Conservation (phyloP, 1,140 invertebrate species). For the Drosophila obscura region DNA sequence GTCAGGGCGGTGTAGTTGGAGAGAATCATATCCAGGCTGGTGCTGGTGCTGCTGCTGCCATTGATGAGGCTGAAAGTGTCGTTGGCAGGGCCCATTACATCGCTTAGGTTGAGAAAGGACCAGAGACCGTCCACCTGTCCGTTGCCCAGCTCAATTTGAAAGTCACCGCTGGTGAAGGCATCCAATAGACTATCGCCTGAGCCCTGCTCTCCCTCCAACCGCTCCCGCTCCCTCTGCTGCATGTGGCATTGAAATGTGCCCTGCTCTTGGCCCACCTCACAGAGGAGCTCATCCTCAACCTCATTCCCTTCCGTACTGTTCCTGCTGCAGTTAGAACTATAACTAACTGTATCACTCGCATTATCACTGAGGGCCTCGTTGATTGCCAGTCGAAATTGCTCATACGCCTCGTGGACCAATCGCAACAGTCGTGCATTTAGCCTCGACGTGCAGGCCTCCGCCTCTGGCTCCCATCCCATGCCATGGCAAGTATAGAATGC, state of each 20-base stretch:
- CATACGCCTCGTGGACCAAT: slow-evolving; percentile 62
- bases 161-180: slow-evolving; percentile 32
- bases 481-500: slow-evolving; percentile 57
- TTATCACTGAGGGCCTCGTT: slow-evolving; percentile 70
- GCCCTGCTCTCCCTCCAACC: neutral
- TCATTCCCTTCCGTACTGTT: neutral
- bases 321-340: slow-evolving; percentile 50
- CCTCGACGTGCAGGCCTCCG: slow-evolving; percentile 50
- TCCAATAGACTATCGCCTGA: slow-evolving; percentile 21
- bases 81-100: slow-evolving; percentile 35
- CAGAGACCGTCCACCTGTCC: slow-evolving; percentile 43
- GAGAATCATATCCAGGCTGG: slow-evolving; percentile 63
- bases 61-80: slow-evolving; percentile 42
- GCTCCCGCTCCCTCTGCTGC: slow-evolving; percentile 26
- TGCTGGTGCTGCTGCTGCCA: slow-evolving; percentile 26
- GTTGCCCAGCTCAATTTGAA: slow-evolving; percentile 52
- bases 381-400: slow-evolving; percentile 75
- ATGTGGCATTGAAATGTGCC: slow-evolving; percentile 56
- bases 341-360: slow-evolving; percentile 69
- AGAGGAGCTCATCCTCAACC: slow-evolving; percentile 32
- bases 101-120: slow-evolving; percentile 65
- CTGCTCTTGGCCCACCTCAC: slow-evolving; percentile 10
- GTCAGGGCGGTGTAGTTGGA: slow-evolving; percentile 56
- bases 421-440: slow-evolving; percentile 59
- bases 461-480: slow-evolving; percentile 18